A percentile compares a stretch with the other conserved stretches of the same genome.
Evolutionary conservation across 2,888 invertebrate species (phyloP).

Genomic region (Campoplex capitator): DNA sequence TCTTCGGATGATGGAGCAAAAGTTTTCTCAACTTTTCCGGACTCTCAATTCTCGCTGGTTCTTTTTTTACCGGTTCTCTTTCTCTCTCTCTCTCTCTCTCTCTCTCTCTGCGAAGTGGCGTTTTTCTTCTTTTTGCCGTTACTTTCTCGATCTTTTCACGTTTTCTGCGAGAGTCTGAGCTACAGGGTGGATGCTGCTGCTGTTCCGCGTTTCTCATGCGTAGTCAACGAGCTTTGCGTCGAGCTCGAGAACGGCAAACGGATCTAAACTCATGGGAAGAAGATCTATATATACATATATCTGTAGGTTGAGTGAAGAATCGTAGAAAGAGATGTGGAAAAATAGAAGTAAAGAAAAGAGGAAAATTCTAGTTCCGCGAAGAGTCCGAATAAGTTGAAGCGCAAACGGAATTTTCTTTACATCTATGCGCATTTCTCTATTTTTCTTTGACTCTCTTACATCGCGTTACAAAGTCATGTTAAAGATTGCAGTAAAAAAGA

Average conservation of each 20-base stretch:
- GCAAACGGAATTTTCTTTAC: slow-evolving; percentile 44
- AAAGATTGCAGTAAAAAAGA: slow-evolving; percentile 49
- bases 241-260: slow-evolving; percentile 35
- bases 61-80: slow-evolving; percentile 29
- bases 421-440: slow-evolving; percentile 59
- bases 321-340: slow-evolving; percentile 8
- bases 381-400: neutral
- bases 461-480: slow-evolving; percentile 27
- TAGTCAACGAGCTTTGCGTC: slow-evolving; percentile 63
- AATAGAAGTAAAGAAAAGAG: neutral
- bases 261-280: slow-evolving; percentile 12
- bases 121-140: neutral
- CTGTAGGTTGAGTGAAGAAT: neutral
- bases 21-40: slow-evolving; percentile 70
- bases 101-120: neutral
- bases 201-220: slow-evolving; percentile 48
- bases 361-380: slow-evolving; percentile 14
- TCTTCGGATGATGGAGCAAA: slow-evolving; percentile 33
- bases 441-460: slow-evolving; percentile 64
- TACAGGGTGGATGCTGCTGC: slow-evolving; percentile 5
- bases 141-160: slow-evolving; percentile 59
- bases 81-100: slow-evolving; percentile 45
- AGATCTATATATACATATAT: slow-evolving; percentile 9
- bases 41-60: slow-evolving; percentile 69
- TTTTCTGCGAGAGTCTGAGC: slow-evolving; percentile 61